Evolutionary conservation across 1,140 invertebrate species (phyloP).

Genomic region (Anadara kagoshimensis): DNA sequence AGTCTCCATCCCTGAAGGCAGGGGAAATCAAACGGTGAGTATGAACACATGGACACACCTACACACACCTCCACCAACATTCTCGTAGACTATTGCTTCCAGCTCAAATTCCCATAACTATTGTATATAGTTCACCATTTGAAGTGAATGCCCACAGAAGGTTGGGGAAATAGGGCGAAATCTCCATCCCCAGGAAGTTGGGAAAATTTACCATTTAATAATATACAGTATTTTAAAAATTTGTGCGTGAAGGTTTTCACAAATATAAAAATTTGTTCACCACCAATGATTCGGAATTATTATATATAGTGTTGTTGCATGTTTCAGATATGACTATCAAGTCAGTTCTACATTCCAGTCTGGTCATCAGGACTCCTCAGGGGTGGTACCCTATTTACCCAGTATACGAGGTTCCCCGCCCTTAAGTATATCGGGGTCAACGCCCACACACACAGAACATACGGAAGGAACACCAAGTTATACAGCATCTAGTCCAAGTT

Average conservation of each 20-base stretch:
- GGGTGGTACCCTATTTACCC: conserved; percentile 20
- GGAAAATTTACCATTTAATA: too few relatives aligned
- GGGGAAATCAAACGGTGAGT: conserved; percentile 7
- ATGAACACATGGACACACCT: conserved; percentile 79
- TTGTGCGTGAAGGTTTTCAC: too few relatives aligned
- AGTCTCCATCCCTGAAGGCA: too few relatives aligned
- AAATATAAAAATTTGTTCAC: too few relatives aligned
- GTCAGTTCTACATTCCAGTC: conserved; percentile 25
- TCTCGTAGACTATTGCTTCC: conserved; percentile 80
- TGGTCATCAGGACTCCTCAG: background rate
- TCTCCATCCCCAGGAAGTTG: too few relatives aligned
- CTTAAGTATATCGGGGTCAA: conserved; percentile 89
- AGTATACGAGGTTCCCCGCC: conserved; percentile 85
- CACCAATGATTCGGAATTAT: too few relatives aligned
- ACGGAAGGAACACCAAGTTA: conserved; percentile 95
- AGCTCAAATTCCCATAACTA: conserved; percentile 4
- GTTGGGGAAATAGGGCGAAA: too few relatives aligned
- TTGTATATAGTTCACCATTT: background rate
- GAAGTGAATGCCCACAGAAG: too few relatives aligned
- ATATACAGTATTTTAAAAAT: too few relatives aligned
- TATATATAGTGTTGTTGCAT: background rate
- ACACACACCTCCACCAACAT: conserved; percentile 90
- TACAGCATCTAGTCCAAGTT: conserved; percentile 89
- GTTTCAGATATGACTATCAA: background rate
- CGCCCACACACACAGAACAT: conserved; percentile 92